Percentiles rank a stretch among this genome's conserved stretches.
These are phyloP conservation scores for Pogonocherus hispidulus DNA, from an alignment of 2,888 invertebrate genomes.

Conservation along the genomic window DNA sequence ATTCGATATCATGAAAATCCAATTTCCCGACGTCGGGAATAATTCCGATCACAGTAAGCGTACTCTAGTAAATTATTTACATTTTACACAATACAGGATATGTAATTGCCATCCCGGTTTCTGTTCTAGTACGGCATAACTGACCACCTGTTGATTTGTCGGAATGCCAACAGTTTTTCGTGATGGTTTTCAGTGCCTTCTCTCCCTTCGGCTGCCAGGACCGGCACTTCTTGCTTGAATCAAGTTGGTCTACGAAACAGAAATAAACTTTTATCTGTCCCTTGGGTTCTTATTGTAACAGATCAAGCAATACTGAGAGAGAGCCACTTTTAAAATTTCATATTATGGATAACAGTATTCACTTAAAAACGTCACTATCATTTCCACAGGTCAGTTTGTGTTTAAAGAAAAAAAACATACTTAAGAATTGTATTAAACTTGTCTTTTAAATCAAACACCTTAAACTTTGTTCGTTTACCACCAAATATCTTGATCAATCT, in stretches of 20 bases:
- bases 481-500: no score
- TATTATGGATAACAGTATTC: no score
- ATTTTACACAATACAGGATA: conserved; percentile 49
- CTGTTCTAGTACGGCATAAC: conserved; percentile 46
- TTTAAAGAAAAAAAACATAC: no score
- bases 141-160: conserved; percentile 56
- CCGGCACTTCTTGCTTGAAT: conserved; percentile 2
- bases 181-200: conserved; percentile 51
- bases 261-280: not conserved
- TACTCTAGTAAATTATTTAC: conserved; percentile 52
- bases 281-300: not conserved
- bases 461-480: no score
- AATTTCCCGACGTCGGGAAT: conserved; percentile 38
- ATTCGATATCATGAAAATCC: conserved; percentile 43
- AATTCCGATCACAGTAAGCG: conserved; percentile 36
- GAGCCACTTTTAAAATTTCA: no score
- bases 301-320: no score
- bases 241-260: not conserved
- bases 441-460: no score
- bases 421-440: no score
- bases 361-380: no score
- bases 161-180: conserved; percentile 54
- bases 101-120: conserved; percentile 46
- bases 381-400: no score
- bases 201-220: conserved; percentile 47